Conservation (phyloP, 2,113 vertebrate genomes). For the Tychaedon coryphoeus region DNA sequence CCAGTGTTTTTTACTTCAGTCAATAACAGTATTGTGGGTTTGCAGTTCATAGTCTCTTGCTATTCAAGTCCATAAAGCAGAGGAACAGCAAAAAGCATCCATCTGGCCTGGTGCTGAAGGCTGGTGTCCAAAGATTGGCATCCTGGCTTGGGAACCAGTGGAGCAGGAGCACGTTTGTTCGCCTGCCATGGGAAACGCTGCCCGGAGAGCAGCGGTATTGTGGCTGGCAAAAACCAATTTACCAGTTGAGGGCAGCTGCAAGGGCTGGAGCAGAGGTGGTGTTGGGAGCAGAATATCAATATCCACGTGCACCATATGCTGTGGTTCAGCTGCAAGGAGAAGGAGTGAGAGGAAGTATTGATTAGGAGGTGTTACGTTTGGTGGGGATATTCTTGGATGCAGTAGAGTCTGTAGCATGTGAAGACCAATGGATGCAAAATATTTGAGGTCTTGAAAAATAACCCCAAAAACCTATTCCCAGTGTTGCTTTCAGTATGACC, state of each 20-base stretch:
- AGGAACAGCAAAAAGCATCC: not conserved
- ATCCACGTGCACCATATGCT: not conserved
- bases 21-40: not conserved
- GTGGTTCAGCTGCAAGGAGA: not conserved
- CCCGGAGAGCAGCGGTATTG: not conserved
- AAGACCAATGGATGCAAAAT: not conserved
- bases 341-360: not conserved
- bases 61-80: not conserved
- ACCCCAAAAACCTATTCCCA: accelerated
- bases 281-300: not conserved
- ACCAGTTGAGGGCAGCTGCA: not conserved
- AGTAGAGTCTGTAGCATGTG: not conserved
- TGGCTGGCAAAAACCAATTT: not conserved
- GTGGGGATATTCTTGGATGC: not conserved
- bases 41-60: not conserved
- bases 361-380: not conserved
- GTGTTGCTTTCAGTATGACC: not conserved
- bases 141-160: not conserved
- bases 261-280: not conserved
- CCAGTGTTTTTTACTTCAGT: not conserved
- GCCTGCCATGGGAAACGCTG: not conserved
- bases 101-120: conserved; percentile 2
- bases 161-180: not conserved
- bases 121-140: conserved; percentile 41
- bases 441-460: not conserved